Evolutionary conservation across 1,140 invertebrate genomes (phyloP).

Genomic region (Brachionus plicatilis): DNA sequence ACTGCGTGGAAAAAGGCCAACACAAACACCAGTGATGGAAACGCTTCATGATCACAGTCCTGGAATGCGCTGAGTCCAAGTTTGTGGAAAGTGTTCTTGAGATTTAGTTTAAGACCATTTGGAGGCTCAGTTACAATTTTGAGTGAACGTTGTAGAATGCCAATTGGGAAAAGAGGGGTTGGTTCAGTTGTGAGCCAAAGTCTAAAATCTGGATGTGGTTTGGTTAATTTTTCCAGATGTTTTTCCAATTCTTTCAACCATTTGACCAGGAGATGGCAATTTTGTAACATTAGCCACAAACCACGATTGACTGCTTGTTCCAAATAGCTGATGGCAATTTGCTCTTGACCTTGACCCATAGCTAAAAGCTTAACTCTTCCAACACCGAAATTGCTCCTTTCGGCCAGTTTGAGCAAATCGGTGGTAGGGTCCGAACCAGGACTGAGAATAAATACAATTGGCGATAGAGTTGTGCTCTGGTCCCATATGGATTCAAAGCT

Average conservation of each 20-base stretch:
- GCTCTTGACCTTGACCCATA: slow-evolving; percentile 78
- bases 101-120: slow-evolving; percentile 77
- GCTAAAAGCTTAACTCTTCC: slow-evolving; percentile 75
- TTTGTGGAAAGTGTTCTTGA: slow-evolving; percentile 80
- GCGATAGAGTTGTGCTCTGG: slow-evolving; percentile 70
- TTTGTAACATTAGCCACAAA: slow-evolving; percentile 81
- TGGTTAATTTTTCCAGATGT: slow-evolving; percentile 68
- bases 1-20: slow-evolving; percentile 84
- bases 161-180: slow-evolving; percentile 74
- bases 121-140: slow-evolving; percentile 83
- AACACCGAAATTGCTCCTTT: slow-evolving; percentile 65
- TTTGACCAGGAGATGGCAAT: slow-evolving; percentile 75
- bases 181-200: slow-evolving; percentile 85
- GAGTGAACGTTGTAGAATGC: slow-evolving; percentile 74
- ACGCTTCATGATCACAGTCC: slow-evolving; percentile 67
- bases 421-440: slow-evolving; percentile 78
- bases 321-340: slow-evolving; percentile 68
- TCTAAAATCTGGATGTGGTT: slow-evolving; percentile 80
- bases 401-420: slow-evolving; percentile 79
- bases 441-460: slow-evolving; percentile 78
- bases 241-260: slow-evolving; percentile 76
- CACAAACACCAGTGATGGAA: slow-evolving; percentile 72
- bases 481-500: slow-evolving; percentile 73
- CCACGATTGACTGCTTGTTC: slow-evolving; percentile 69
- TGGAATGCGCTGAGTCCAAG: slow-evolving; percentile 67